Base-by-base conservation (phyloP, 2,113 vertebrate genomes). In the Pluvianellus socialis region DNA sequence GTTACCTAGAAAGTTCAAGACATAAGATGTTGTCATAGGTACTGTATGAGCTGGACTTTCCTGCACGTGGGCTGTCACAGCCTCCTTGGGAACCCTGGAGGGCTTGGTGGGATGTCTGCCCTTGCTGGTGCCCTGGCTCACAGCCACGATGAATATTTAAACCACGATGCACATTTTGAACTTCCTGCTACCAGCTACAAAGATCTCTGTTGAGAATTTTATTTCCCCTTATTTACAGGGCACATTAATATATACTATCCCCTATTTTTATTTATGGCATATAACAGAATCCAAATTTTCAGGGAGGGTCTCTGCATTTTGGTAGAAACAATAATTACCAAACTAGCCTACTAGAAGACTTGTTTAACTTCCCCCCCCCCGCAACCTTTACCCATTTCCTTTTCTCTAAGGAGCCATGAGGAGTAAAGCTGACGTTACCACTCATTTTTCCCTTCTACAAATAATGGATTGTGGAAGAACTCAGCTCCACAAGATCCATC, bases 141-240 rank as follows among this genome's bases (percentile, higher is more conserved):
- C 27, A 3, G 2, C 56, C 66, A n/a, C 52, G n/a, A 7, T 9
- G 16, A 22, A 5, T 18, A 22, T 28, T 30, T 10, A 13, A 52
- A n/a, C n/a, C 2, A 0, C 10, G 26, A 9, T 5, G 9, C 9
- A 22, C 21, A 2, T 14, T 52, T 35, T 45, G 40, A 42, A 9
- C 27, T 30, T 38, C 18, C 17, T 38, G 13, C 23, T 40, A 11
- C 33, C 52, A 44, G 22, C 38, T 59, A 7, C 33, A n/a, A 15
- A 42, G 38, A 9, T 7, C 35, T 76, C 58, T 23, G 24, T 8
- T 22, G 44, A 20, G 44, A 27, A 20, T 40, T 38, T 38, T 33
- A 15, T 26, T 42, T 53, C 23, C 42, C 18, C 44, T 47, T 12
- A 22, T 40, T 65, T 68, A 23, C 24, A 67, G 18, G 32, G 9